Percentiles rank a stretch among this genome's conserved stretches.
phyloP scores from a whole-genome alignment of 2,888 invertebrate species.

The Cremastinae sp. region DNA sequence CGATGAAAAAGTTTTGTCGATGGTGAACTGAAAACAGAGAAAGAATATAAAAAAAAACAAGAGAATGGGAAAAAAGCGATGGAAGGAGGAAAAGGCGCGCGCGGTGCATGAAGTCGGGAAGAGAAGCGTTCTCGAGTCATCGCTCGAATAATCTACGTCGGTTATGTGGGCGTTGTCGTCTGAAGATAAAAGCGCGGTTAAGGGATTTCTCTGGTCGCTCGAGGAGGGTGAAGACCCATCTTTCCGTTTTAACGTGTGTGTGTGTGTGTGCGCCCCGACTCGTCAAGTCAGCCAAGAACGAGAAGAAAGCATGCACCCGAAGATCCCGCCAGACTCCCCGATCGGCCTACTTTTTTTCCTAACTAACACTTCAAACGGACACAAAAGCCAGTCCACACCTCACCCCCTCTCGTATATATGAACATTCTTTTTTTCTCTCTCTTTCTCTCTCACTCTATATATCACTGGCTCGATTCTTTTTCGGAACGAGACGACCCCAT shows the following conservation, averaged over 20 bases:
- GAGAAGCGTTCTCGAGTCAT: conserved; percentile 36
- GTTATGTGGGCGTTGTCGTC: conserved; percentile 10
- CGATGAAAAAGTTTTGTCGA: too few relatives aligned
- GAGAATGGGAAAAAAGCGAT: too few relatives aligned
- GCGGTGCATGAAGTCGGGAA: not conserved
- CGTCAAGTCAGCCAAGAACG: conserved; percentile 12
- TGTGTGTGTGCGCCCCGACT: too few relatives aligned
- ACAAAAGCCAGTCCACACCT: conserved; percentile 30
- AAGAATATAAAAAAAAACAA: too few relatives aligned
- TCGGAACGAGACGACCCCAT: too few relatives aligned
- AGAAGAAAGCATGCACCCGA: conserved; percentile 30
- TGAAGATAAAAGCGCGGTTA: conserved; percentile 20
- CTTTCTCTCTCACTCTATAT: too few relatives aligned
- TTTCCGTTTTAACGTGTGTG: conserved; percentile 10
- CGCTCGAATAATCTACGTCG: conserved; percentile 29
- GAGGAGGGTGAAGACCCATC: conserved; percentile 36
- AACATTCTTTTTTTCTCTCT: not conserved
- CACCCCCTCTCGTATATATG: not conserved
- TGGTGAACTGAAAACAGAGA: too few relatives aligned
- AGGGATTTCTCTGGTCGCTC: conserved; percentile 19
- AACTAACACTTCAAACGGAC: conserved; percentile 28
- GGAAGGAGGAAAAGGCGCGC: too few relatives aligned
- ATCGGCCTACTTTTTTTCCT: conserved; percentile 56
- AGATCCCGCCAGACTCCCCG: conserved; percentile 42
- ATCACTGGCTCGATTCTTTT: too few relatives aligned